Base-by-base conservation (phyloP, 2,797 vertebrate species). In the Cetoscarus ocellatus region DNA sequence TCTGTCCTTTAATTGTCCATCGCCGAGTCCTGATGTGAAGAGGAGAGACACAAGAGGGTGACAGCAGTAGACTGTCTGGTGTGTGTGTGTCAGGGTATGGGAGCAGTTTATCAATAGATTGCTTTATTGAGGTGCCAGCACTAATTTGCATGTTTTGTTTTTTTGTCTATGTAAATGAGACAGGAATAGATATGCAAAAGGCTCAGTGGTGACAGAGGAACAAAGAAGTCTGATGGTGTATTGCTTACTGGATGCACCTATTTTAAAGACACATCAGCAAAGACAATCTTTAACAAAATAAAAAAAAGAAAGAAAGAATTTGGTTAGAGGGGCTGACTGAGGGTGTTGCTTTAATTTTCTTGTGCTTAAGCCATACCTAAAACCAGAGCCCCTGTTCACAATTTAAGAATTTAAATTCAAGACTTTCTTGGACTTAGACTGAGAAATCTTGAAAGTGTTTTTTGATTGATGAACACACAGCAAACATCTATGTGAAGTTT, bases 171-270 rank as follows among this genome's bases (percentile, higher is more conserved):
- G 50, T 84, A 85, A 90, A 86, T 82, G 85, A 86, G 78, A 86
- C 79, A 61, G 82, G 82, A 80, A 83, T 27, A 86, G 87, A 91
- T 84, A 89, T 90, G 86, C 86, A 90, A 90, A 93, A 77, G 77
- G 70, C 54, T 60, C 45, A 18, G 65, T 10, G 70, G 75, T 89
- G 84, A 92, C 68, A 77, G 68, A 57, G 68, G 85, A 86, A 91
- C 86, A 92, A 90, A 89, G 66, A 15, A 39, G 72, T 77, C 70
- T 72, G 84, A 39, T 57, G 19, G 12, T 65, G 79, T 47, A 47
- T 6, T 15, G 45, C 47, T 69, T 62, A 56, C 27, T 10, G 7
- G 7, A 39, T 39, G 38, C 38, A 39, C 38, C 9, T 39, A 7
- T 39, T 39, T 39, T 39, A 10, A 7, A 10, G 38, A 39, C 9